Percentiles rank a stretch among this genome's conserved stretches.
Conservation (phyloP, 2,113 vertebrate genomes). For the Dolichotis patagonum region DNA sequence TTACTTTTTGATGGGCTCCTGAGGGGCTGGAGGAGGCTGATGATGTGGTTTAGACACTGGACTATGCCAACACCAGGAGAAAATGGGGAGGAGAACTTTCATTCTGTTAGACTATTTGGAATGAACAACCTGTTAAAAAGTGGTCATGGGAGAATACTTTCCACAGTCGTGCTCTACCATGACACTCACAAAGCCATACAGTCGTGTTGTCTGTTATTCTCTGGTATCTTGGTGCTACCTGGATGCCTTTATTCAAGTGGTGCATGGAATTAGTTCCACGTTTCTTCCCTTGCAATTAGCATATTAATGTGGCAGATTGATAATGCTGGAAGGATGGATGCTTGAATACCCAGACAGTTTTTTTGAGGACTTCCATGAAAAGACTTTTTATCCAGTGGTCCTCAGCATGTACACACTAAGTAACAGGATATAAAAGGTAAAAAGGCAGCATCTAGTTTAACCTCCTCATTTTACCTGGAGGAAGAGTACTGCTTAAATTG, state of each 20-base stretch:
- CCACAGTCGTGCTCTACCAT: not conserved
- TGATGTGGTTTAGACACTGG: not conserved
- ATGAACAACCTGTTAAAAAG: constrained; percentile 79
- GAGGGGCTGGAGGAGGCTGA: constrained; percentile 63
- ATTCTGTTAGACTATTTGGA: constrained; percentile 78
- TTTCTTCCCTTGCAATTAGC: constrained; percentile 85
- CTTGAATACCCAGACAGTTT: constrained; percentile 65
- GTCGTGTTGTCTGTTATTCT: constrained; percentile 77
- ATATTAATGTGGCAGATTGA: constrained; percentile 85
- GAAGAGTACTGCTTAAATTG: constrained; percentile 1
- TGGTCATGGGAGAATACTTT: constrained; percentile 69
- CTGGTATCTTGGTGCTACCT: constrained; percentile 77
- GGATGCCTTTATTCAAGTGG: constrained; percentile 79
- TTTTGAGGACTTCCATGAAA: not conserved
- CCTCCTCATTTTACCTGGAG: constrained; percentile 10
- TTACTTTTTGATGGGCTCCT: constrained; percentile 67
- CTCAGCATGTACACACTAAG: not conserved
- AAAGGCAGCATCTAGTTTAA: constrained; percentile 21
- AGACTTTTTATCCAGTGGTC: not conserved
- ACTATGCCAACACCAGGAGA: constrained; percentile 68
- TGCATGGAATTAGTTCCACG: constrained; percentile 85
- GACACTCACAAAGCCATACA: constrained; percentile 71
- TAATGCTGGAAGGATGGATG: constrained; percentile 79
- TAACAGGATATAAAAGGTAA: not conserved
- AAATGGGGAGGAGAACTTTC: constrained; percentile 77